Evolutionary conservation across 2,888 invertebrate genomes (phyloP).

Genomic region (Drosophila pegasa): DNA sequence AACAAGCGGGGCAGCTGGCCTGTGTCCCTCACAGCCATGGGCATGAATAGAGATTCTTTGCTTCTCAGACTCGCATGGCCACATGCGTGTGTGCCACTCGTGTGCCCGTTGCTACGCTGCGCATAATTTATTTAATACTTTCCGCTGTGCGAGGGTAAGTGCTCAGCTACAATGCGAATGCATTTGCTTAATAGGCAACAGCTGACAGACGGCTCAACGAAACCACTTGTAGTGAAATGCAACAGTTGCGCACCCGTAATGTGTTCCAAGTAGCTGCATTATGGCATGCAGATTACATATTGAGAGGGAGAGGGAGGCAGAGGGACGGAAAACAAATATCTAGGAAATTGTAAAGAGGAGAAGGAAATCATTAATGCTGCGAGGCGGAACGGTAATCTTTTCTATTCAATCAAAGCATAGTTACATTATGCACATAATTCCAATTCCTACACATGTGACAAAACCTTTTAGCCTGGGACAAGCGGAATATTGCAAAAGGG

Average conservation of each 20-base stretch:
- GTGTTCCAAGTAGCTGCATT: slow-evolving; percentile 22
- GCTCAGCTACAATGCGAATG: neutral
- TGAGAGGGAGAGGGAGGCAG: neutral
- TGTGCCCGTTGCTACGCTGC: slow-evolving; percentile 10
- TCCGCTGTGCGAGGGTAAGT: neutral
- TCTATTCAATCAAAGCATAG: neutral
- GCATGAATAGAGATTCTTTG: neutral
- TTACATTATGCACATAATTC: too few species aligned
- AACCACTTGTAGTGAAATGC: slow-evolving; percentile 20
- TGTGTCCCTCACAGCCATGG: neutral
- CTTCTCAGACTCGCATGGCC: neutral
- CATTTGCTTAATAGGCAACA: slow-evolving; percentile 7
- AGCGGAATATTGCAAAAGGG: too few species aligned
- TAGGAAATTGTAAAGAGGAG: neutral
- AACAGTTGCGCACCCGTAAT: slow-evolving; percentile 54
- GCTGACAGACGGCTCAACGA: neutral
- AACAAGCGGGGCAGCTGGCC: neutral
- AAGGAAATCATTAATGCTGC: neutral
- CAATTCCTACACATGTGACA: neutral
- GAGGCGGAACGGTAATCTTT: neutral
- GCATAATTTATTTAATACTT: slow-evolving; percentile 36
- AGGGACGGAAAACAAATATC: neutral
- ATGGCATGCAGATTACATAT: neutral
- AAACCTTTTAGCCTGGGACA: too few species aligned
- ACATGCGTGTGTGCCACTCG: neutral